phyloP scores from a whole-genome alignment of 2,113 vertebrate species.

The Zosterops borbonicus region DNA sequence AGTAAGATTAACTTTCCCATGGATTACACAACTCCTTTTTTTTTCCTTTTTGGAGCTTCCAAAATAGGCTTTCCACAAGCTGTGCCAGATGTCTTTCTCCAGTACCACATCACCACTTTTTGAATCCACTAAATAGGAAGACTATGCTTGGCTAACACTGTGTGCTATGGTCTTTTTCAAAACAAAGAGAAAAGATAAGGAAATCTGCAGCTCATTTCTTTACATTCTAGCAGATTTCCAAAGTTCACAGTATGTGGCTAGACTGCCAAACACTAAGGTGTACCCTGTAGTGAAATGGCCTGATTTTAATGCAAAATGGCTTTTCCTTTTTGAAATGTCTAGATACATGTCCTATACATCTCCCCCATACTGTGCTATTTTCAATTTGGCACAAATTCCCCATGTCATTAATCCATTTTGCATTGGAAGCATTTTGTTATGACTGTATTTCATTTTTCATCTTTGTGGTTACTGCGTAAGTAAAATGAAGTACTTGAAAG shows the following conservation, averaged over 20 bases:
- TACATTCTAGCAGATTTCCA: background rate
- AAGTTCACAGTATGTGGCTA: background rate
- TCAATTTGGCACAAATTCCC: background rate
- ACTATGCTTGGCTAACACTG: background rate
- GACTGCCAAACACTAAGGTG: background rate
- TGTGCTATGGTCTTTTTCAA: background rate
- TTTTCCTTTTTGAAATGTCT: background rate
- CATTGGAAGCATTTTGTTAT: background rate
- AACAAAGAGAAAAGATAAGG: background rate
- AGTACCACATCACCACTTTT: background rate
- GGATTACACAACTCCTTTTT: background rate
- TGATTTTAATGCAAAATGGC: background rate
- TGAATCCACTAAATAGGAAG: background rate
- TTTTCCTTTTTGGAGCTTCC: background rate
- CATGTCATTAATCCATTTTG: background rate
- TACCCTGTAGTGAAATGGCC: background rate
- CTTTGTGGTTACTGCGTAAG: background rate
- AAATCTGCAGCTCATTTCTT: background rate
- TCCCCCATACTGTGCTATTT: background rate
- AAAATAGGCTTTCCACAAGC: constrained; percentile 18
- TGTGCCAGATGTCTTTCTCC: constrained; percentile 29
- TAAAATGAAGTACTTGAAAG: background rate
- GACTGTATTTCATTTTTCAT: background rate
- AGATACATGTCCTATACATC: background rate
- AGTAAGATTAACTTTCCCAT: constrained; percentile 12